Percentiles rank a stretch among this genome's conserved stretches.
phyloP scores from a whole-genome alignment of 2,113 vertebrate species.

The Antechinus stuartii region DNA sequence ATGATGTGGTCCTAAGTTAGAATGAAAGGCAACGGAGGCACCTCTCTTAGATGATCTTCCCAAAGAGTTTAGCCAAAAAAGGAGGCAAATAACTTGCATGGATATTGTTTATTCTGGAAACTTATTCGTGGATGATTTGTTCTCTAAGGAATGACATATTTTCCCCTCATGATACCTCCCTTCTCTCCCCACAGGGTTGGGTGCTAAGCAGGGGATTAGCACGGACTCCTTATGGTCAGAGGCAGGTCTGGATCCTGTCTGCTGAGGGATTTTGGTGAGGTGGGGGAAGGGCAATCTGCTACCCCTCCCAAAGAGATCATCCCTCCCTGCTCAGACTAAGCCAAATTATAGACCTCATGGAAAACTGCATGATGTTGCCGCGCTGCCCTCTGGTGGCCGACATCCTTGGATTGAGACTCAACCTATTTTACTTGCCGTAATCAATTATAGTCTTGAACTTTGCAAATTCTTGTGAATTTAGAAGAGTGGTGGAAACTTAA shows the following conservation, averaged over 20 bases:
- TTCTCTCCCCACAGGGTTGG: background rate
- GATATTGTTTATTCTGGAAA: background rate
- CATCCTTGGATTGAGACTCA: background rate
- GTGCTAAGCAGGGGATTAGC: background rate
- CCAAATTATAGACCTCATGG: accelerated
- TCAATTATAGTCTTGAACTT: background rate
- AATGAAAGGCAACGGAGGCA: background rate
- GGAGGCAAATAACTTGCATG: background rate
- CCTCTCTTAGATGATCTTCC: background rate
- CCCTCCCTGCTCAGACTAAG: background rate
- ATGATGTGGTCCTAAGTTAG: background rate
- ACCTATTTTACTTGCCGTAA: background rate
- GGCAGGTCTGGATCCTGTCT: background rate
- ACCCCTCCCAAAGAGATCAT: background rate
- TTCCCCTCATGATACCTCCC: background rate
- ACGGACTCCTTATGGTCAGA: background rate
- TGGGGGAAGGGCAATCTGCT: background rate
- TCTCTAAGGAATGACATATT: background rate
- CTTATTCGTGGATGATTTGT: background rate
- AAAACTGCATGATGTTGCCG: background rate
- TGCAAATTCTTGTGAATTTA: background rate
- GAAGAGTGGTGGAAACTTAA: background rate
- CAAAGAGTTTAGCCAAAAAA: background rate
- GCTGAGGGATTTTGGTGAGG: background rate
- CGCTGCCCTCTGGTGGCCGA: background rate